These are phyloP conservation scores for Acanthopagrus latus DNA, from an alignment of 2,797 vertebrate genomes.

Conservation along the genomic window DNA sequence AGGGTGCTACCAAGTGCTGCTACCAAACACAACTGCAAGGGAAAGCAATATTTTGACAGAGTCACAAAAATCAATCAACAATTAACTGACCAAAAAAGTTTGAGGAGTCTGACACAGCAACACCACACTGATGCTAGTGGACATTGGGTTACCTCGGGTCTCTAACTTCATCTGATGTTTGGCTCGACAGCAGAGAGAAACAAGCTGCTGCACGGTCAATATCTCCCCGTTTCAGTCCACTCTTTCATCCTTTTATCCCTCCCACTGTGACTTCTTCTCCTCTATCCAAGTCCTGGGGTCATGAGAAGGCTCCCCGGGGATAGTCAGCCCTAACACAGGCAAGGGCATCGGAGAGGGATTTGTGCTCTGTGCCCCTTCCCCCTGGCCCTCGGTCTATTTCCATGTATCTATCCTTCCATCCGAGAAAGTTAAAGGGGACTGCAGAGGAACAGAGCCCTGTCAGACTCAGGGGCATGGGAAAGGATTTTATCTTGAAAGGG, in stretches of 20 bases:
- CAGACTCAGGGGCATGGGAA: slow-evolving; percentile 64
- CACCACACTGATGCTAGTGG: not conserved
- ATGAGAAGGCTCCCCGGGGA: slow-evolving; percentile 56
- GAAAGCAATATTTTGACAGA: slow-evolving; percentile 12
- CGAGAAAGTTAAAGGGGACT: slow-evolving; percentile 39
- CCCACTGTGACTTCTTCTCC: slow-evolving; percentile 34
- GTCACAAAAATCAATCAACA: slow-evolving; percentile 42
- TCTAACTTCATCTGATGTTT: slow-evolving; percentile 53
- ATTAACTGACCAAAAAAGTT: slow-evolving; percentile 31
- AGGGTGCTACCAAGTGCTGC: not conserved
- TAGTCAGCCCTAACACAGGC: slow-evolving; percentile 39
- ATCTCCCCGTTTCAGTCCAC: slow-evolving; percentile 47
- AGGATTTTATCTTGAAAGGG: slow-evolving; percentile 43
- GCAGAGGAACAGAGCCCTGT: slow-evolving; percentile 32
- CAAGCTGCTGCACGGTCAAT: slow-evolving; percentile 64
- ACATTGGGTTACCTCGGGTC: slow-evolving; percentile 44
- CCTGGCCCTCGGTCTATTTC: slow-evolving; percentile 35
- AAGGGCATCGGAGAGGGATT: slow-evolving; percentile 61
- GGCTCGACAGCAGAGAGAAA: slow-evolving; percentile 61
- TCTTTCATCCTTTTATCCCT: slow-evolving; percentile 69
- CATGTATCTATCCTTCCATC: slow-evolving; percentile 46
- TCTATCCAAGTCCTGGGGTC: slow-evolving; percentile 59
- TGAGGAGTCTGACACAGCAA: slow-evolving; percentile 35
- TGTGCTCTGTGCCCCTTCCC: slow-evolving; percentile 45
- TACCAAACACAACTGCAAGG: slow-evolving; percentile 7